Evolutionary conservation across 2,888 invertebrate genomes (phyloP).

Genomic region (Cacoxenus indagator): DNA sequence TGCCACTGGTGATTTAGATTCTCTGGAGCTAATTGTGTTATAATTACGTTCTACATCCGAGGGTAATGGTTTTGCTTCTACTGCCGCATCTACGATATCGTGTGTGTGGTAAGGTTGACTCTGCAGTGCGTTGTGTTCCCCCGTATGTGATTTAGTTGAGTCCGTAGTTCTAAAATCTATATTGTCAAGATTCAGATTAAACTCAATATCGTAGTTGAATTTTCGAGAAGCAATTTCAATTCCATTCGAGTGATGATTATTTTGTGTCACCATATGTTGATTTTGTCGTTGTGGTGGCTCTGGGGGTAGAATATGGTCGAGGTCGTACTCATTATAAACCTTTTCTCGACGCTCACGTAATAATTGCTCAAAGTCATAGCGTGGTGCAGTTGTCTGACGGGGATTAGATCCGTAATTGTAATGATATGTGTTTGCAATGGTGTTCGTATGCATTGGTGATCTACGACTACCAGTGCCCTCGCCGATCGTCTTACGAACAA

Average conservation of each 20-base stretch:
- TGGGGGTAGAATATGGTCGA: slow-evolving; percentile 44
- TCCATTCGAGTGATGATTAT: slow-evolving; percentile 24
- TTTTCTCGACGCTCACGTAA: slow-evolving; percentile 70
- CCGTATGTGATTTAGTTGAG: slow-evolving; percentile 35
- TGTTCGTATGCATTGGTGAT: slow-evolving; percentile 49
- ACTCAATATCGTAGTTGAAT: slow-evolving; percentile 65
- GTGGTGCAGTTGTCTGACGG: slow-evolving; percentile 37
- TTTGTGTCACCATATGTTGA: slow-evolving; percentile 5
- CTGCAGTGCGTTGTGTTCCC: slow-evolving; percentile 49
- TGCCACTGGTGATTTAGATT: slow-evolving; percentile 37
- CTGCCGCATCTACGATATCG: slow-evolving; percentile 56
- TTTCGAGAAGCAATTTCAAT: slow-evolving; percentile 40
- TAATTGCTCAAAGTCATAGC: slow-evolving; percentile 69
- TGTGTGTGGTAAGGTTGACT: slow-evolving; percentile 46
- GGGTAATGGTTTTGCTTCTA: slow-evolving; percentile 40
- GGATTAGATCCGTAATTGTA: slow-evolving; percentile 46
- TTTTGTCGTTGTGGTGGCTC: slow-evolving; percentile 43
- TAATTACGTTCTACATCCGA: slow-evolving; percentile 68
- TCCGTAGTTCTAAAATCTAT: not conserved
- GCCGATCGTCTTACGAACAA: slow-evolving; percentile 82
- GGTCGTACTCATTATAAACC: slow-evolving; percentile 60
- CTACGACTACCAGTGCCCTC: slow-evolving; percentile 37
- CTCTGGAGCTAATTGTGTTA: slow-evolving; percentile 66
- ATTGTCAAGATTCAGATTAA: slow-evolving; percentile 61
- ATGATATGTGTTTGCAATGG: slow-evolving; percentile 60